Percentiles rank a stretch among this genome's conserved stretches.
Evolutionary conservation across 2,113 vertebrate genomes (phyloP).

Genomic region (Grammomys surdaster): DNA sequence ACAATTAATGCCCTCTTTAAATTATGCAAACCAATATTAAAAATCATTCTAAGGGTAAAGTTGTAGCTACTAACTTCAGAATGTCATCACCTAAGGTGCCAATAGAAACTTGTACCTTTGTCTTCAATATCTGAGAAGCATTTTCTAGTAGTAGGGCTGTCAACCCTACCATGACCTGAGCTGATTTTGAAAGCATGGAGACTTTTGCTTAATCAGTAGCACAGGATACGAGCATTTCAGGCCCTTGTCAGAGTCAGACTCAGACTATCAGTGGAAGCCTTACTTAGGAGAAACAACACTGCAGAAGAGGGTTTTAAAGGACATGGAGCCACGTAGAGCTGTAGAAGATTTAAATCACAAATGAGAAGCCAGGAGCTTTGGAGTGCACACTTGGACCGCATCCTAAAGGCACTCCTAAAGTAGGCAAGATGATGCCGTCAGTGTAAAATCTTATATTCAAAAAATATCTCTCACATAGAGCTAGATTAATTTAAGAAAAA

Average conservation of each 20-base stretch:
- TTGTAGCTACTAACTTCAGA: conserved; percentile 15
- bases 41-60: background rate
- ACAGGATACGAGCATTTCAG: background rate
- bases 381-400: too few species aligned
- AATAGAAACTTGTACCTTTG: background rate
- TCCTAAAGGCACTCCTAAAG: background rate
- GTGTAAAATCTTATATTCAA: background rate
- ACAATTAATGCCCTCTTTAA: background rate
- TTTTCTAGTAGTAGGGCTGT: background rate
- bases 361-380: background rate
- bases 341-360: conserved; percentile 19
- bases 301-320: background rate
- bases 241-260: conserved; percentile 25
- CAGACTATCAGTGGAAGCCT: background rate
- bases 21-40: background rate
- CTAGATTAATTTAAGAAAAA: background rate
- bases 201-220: conserved; percentile 30
- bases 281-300: background rate
- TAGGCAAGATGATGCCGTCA: background rate
- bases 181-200: conserved; percentile 7
- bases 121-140: background rate
- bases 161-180: background rate
- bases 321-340: background rate
- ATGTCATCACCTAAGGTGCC: background rate
- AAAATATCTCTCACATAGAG: background rate